Base-by-base conservation (phyloP, 2,888 invertebrate species). In the Tubiluchus corallicola region DNA sequence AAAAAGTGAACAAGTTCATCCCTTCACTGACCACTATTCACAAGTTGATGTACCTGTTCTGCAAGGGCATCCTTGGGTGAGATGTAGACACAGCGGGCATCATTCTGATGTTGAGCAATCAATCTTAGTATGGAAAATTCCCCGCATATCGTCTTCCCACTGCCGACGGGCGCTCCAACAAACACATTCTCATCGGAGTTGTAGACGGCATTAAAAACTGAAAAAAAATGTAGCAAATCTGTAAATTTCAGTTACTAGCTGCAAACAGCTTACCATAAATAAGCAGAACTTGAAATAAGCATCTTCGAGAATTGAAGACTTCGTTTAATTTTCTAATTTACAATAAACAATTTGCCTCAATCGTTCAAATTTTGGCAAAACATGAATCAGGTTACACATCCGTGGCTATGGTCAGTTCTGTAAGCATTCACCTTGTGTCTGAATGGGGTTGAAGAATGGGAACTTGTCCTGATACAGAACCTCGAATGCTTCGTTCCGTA, bases 141-240 rank as follows among this genome's bases (percentile, higher is more conserved):
- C 0, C 88, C 94, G 44, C 94, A 79, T 9, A 90, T 82, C 1
- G 90, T 88, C 68, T 92, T 92, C 2, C 65, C 65, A 52, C 61
- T 61, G 5, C 65, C 70, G 38, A 67, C 64, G 2, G 70, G 69
- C 2, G 69, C 69, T 17, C 68, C 68, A 48, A 98, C 79, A 63
- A 96, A 90, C 4, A 96, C 84, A 65, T 94, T 98, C 61, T 98
- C 98, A 61, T 98, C 94, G 2, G 84, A 84, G 62, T 94, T 94
- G 69, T 94, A 98, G 0, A 96, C 82, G 0, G 94, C 85, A 64
- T 96, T 96, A 68, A 98, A 98, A 3, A 96, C 94, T 68, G 56
- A 45, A 63, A 49, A n/a, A 45, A 15, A 42, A 42, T 38, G 49
- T 19, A n/a, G n/a, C n/a, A n/a, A n/a, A n/a, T n/a, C n/a, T n/a